phyloP scores from a whole-genome alignment of 2,113 vertebrate species.

The Plestiodon gilberti region DNA sequence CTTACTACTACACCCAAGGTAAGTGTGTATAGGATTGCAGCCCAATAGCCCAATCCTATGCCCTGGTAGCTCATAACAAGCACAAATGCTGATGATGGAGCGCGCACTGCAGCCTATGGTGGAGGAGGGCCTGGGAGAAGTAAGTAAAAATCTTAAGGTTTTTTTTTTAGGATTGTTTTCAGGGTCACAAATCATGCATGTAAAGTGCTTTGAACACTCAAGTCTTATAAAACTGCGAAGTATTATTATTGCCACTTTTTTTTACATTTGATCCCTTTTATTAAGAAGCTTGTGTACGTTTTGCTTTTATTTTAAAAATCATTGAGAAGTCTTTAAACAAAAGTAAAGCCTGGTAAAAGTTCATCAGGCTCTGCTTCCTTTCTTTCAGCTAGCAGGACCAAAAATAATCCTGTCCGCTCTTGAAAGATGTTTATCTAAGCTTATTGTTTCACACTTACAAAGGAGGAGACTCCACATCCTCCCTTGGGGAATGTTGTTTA shows the following conservation, averaged over 20 bases:
- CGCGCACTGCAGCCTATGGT: too few relatives aligned
- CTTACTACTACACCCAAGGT: too few relatives aligned
- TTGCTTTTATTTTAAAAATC: not conserved
- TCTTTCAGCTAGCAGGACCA: not conserved
- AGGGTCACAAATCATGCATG: not conserved
- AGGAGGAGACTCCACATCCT: not conserved
- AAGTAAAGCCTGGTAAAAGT: not conserved
- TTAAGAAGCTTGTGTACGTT: not conserved
- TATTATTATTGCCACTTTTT: not conserved
- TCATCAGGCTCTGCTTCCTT: not conserved
- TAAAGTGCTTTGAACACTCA: not conserved
- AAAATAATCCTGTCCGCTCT: not conserved
- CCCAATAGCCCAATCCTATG: too few relatives aligned
- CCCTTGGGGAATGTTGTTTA: not conserved
- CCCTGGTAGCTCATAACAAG: too few relatives aligned
- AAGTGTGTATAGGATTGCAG: too few relatives aligned
- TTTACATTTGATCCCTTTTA: not conserved
- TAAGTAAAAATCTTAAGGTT: too few relatives aligned
- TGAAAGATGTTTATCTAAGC: constrained; percentile 7
- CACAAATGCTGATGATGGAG: too few relatives aligned
- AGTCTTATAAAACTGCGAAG: not conserved
- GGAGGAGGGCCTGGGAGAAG: too few relatives aligned
- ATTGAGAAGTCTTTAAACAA: not conserved
- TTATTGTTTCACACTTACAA: constrained; percentile 14
- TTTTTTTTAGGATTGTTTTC: not conserved